Base-by-base conservation (phyloP, 2,797 vertebrate species). In the Paguma larvata region DNA sequence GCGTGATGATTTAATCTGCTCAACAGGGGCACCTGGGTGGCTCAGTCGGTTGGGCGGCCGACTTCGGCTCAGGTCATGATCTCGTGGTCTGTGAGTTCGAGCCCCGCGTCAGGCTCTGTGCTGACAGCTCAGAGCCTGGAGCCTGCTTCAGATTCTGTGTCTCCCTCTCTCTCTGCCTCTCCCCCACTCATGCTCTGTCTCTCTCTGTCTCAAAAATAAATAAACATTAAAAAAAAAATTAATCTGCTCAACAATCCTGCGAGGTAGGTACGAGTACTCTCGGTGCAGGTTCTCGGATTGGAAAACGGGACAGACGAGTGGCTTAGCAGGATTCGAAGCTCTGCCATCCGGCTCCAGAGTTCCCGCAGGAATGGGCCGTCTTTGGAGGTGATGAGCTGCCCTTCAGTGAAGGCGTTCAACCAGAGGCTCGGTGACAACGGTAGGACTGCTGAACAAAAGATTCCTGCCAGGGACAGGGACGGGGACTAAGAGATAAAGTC, bases 261-360 rank as follows among this genome's bases (percentile, higher is more conserved):
- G 2, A 48, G 62, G 53, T 23, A 25, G 16, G 21, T 41, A 16
- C 2, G 1, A 53, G 16, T 11, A 4, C 12, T 4, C 1, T 8
- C n/a, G 5, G 5, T 56, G 12, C 65, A 1, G 2, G 38, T 63
- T 6, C 44, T 73, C 91, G 27, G 72, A 27, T 8, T 27, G 32
- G 51, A 30, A 51, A 59, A 5, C 12, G 48, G 48, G 46, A 25
- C 48, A 7, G 56, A n/a, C 90, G 41, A 77, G 41, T 9, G 21
- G 48, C 68, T 70, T 53, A n/a, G 53, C 23, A 3, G 72, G n/a
- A 18, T 16, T 3, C 16, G 27, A 19, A 41, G 46, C 56, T 7
- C 2, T 6, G 25, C 19, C 0, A 41, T 62, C 46, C 15, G 56
- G 25, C 2, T 11, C 73, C 75, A 27, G 41, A 51, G 72, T 30